Evolutionary conservation across 2,797 vertebrate genomes (phyloP).

Genomic region (Falco cherrug): DNA sequence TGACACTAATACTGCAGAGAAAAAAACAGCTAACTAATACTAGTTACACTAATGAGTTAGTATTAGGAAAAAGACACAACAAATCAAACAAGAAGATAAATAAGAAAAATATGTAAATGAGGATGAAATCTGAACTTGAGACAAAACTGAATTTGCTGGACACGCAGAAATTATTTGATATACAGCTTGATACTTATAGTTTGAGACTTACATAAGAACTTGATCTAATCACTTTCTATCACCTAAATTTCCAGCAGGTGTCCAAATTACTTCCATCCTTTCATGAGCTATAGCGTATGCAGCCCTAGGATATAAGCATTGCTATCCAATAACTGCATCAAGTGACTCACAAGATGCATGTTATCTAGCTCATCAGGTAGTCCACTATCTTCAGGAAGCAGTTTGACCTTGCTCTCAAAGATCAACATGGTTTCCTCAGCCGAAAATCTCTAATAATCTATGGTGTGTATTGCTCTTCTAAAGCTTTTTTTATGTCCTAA

Average conservation of each 20-base stretch:
- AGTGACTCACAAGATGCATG: constrained; percentile 2
- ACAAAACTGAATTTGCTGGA: constrained; percentile 16
- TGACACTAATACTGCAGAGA: neutral
- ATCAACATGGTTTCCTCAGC: neutral
- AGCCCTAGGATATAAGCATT: neutral
- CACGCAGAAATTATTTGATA: neutral
- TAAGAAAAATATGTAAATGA: neutral
- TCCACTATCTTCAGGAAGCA: neutral
- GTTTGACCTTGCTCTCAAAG: constrained; percentile 20
- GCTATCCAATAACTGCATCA: neutral
- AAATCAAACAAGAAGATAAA: neutral
- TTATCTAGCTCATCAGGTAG: constrained; percentile 7
- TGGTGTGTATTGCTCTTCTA: neutral
- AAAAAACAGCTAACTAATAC: neutral
- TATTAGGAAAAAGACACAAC: neutral
- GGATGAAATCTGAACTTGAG: neutral
- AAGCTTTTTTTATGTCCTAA: neutral
- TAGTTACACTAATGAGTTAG: neutral
- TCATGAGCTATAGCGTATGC: neutral
- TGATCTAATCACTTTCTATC: neutral
- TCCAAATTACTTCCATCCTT: constrained; percentile 7
- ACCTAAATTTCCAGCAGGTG: neutral
- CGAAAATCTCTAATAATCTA: neutral
- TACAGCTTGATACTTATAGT: constrained; percentile 13
- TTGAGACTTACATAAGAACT: constrained; percentile 45